Percentiles rank a stretch among this genome's conserved stretches.
phyloP scores from a whole-genome alignment of 1,140 invertebrate species.

The Drosophila pruinosa region DNA sequence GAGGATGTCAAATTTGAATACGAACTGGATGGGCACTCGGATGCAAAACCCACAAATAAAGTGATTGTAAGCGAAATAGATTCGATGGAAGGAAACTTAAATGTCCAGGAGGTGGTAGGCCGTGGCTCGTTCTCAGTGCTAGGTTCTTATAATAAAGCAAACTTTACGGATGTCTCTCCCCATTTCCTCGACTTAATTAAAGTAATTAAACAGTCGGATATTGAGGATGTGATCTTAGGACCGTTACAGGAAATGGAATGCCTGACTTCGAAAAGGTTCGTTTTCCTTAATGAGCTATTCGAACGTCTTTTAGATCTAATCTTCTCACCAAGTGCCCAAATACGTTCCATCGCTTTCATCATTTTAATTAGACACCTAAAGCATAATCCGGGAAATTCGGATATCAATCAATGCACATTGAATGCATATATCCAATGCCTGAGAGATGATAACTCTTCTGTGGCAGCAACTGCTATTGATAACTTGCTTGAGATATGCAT shows the following conservation, averaged over 20 bases:
- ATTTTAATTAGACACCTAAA: slow-evolving; percentile 87
- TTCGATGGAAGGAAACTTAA: slow-evolving; percentile 18
- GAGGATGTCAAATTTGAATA: slow-evolving; percentile 76
- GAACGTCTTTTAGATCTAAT: slow-evolving; percentile 86
- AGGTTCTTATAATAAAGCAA: slow-evolving; percentile 53
- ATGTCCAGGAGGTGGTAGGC: slow-evolving; percentile 27
- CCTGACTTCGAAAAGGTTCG: slow-evolving; percentile 87
- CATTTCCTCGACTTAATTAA: slow-evolving; percentile 81
- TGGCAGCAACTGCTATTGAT: slow-evolving; percentile 91
- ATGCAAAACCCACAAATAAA: slow-evolving; percentile 45
- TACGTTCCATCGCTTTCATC: slow-evolving; percentile 86
- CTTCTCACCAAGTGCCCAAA: slow-evolving; percentile 85
- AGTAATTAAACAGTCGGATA: slow-evolving; percentile 70
- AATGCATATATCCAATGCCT: slow-evolving; percentile 91
- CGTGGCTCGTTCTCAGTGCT: slow-evolving; percentile 54
- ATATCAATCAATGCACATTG: slow-evolving; percentile 85
- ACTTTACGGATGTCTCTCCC: slow-evolving; percentile 69
- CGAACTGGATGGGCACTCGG: slow-evolving; percentile 68
- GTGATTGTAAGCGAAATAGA: slow-evolving; percentile 32
- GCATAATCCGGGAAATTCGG: slow-evolving; percentile 85
- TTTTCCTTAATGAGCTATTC: slow-evolving; percentile 87
- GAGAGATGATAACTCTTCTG: slow-evolving; percentile 89
- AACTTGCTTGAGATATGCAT: slow-evolving; percentile 92
- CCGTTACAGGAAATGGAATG: slow-evolving; percentile 90
- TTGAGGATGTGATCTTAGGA: slow-evolving; percentile 84